A percentile compares a stretch with the other conserved stretches of the same genome.
Conservation (phyloP, 2,888 invertebrate species). For the Malacosoma neustria region DNA sequence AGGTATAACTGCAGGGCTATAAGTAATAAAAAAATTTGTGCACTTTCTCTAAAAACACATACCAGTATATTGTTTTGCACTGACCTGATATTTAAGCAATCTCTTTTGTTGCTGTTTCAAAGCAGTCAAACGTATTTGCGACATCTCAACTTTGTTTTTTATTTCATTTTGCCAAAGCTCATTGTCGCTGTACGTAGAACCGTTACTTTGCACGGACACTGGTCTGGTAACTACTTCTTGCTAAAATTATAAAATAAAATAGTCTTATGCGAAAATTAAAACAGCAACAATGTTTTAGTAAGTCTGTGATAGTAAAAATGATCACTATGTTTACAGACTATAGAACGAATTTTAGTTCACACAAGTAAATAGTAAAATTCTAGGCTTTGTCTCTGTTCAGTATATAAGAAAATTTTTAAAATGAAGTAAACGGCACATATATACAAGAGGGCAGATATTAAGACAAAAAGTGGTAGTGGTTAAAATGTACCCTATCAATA, state of each 20-base stretch:
- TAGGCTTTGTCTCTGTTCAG: too few relatives aligned
- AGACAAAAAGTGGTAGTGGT: not conserved
- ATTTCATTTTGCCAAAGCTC: slow-evolving; percentile 73
- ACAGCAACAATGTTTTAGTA: slow-evolving; percentile 5
- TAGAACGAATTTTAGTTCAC: too few relatives aligned
- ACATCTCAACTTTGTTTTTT: slow-evolving; percentile 77
- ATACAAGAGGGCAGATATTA: too few relatives aligned
- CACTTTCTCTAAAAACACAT: not conserved
- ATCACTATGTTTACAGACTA: too few relatives aligned
- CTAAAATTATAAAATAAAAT: slow-evolving; percentile 17
- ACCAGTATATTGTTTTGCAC: slow-evolving; percentile 10
- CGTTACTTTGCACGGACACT: slow-evolving; percentile 65
- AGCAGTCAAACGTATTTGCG: slow-evolving; percentile 73
- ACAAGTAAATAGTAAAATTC: too few relatives aligned
- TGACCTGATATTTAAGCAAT: slow-evolving; percentile 59
- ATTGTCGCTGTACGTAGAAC: slow-evolving; percentile 68
- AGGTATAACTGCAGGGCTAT: too few relatives aligned
- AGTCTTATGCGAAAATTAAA: slow-evolving; percentile 4
- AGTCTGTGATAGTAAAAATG: too few relatives aligned
- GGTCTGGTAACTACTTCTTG: slow-evolving; percentile 64
- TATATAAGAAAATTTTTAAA: too few relatives aligned
- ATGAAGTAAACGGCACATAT: too few relatives aligned
- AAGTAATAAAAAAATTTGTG: not conserved
- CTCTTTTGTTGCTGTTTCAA: slow-evolving; percentile 76
- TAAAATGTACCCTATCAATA: not conserved